A percentile compares a stretch with the other conserved stretches of the same genome.
Conservation (phyloP, 1,140 invertebrate species). For the Hylaeus anthracinus region DNA sequence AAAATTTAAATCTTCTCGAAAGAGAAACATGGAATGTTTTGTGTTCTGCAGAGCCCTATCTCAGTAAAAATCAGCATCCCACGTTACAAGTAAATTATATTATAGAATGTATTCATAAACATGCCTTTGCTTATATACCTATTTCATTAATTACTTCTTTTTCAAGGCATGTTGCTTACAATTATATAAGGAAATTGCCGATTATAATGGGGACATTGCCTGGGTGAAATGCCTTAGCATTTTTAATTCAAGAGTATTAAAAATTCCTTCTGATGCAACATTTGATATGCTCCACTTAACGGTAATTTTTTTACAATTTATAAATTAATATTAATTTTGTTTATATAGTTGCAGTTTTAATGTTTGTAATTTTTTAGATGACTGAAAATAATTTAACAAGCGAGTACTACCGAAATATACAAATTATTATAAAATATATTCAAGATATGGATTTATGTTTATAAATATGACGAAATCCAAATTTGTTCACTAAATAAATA, state of each 20-base stretch:
- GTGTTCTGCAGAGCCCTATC: constrained; percentile 79
- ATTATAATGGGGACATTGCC: constrained; percentile 74
- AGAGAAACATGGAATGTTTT: constrained; percentile 80
- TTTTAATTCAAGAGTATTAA: constrained; percentile 61
- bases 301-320: constrained; percentile 42
- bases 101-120: constrained; percentile 9
- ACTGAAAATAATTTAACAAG: constrained; percentile 24
- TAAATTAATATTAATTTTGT: neutral
- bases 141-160: constrained; percentile 19
- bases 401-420: constrained; percentile 50
- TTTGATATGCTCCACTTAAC: constrained; percentile 48
- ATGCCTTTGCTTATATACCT: neutral
- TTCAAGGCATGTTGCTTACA: constrained; percentile 70
- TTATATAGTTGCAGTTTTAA: neutral
- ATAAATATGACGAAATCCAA: neutral
- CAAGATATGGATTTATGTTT: constrained; percentile 15
- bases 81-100: constrained; percentile 82
- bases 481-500: neutral
- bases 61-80: constrained; percentile 83
- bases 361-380: constrained; percentile 37
- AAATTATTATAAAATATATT: constrained; percentile 49
- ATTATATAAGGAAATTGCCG: constrained; percentile 73
- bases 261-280: constrained; percentile 36
- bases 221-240: constrained; percentile 77
- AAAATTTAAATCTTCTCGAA: constrained; percentile 81